Conservation (phyloP, 2,113 vertebrate genomes). For the Emydura subglobosa region DNA sequence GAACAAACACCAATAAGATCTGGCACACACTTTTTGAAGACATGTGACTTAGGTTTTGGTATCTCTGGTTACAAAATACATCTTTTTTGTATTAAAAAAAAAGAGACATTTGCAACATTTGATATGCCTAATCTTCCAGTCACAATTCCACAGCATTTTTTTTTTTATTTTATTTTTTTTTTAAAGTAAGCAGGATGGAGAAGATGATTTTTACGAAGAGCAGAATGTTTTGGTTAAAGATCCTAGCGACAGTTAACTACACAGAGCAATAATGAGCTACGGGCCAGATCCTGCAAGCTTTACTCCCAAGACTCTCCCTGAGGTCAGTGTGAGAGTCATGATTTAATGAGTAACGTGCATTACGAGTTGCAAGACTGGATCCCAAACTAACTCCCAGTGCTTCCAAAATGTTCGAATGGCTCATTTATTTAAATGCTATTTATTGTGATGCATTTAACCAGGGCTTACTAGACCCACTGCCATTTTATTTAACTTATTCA, state of each 20-base stretch:
- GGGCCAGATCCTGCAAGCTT: background rate
- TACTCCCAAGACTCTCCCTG: background rate
- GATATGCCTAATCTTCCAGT: background rate
- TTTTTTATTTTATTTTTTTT: background rate
- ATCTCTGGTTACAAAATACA: background rate
- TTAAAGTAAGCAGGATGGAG: background rate
- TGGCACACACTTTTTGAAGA: background rate
- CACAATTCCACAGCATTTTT: background rate
- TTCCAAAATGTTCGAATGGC: background rate
- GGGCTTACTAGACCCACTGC: background rate
- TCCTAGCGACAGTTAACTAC: background rate
- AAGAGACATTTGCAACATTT: background rate
- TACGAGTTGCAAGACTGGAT: background rate
- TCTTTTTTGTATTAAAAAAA: background rate
- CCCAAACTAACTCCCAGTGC: background rate
- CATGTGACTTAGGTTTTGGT: slow-evolving; percentile 26
- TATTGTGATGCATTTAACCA: slow-evolving; percentile 26
- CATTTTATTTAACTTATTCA: slow-evolving; percentile 8
- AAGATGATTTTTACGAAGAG: background rate
- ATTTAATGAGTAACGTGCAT: background rate
- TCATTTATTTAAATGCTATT: background rate
- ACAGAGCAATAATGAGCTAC: fast-evolving
- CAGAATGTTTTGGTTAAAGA: background rate
- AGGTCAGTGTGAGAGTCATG: background rate
- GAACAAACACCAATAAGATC: background rate